Conservation (phyloP, 2,113 vertebrate species). For the Empidonax traillii region DNA sequence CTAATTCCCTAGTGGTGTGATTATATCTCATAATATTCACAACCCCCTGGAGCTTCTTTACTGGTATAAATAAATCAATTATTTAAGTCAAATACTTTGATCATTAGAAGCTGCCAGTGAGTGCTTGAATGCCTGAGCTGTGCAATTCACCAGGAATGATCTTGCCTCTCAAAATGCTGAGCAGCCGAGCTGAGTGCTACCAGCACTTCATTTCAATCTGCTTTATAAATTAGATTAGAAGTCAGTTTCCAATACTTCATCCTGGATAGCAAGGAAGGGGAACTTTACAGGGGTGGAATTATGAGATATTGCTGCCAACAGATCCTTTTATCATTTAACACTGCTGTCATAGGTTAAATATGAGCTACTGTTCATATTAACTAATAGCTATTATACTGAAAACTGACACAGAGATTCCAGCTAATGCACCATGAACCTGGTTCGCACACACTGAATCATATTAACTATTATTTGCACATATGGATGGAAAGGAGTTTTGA, state of each 20-base stretch:
- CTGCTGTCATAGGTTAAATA: slow-evolving; percentile 33
- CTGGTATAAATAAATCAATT: slow-evolving; percentile 73
- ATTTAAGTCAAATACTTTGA: slow-evolving; percentile 73
- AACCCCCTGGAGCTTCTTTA: slow-evolving; percentile 49
- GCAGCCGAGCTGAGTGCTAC: not conserved
- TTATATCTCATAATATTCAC: slow-evolving; percentile 61
- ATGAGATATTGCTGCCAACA: slow-evolving; percentile 16
- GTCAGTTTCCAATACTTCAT: slow-evolving; percentile 19
- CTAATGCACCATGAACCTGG: slow-evolving; percentile 10
- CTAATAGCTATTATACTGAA: slow-evolving; percentile 56
- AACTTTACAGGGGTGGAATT: slow-evolving; percentile 8
- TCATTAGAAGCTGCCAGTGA: slow-evolving; percentile 45
- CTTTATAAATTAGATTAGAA: slow-evolving; percentile 38
- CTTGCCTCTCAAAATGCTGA: not conserved
- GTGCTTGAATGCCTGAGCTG: slow-evolving; percentile 19
- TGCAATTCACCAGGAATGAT: not conserved
- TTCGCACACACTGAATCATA: not conserved
- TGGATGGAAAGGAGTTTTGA: slow-evolving; percentile 45
- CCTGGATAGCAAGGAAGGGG: not conserved
- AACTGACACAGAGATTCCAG: slow-evolving; percentile 50
- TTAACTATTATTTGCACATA: slow-evolving; percentile 34
- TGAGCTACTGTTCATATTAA: slow-evolving; percentile 51
- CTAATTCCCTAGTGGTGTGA: slow-evolving; percentile 55
- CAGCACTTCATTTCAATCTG: slow-evolving; percentile 13
- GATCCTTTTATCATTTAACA: slow-evolving; percentile 28